These are phyloP conservation scores for Thecophora atra DNA, from an alignment of 2,888 invertebrate genomes.

Conservation along the genomic window DNA sequence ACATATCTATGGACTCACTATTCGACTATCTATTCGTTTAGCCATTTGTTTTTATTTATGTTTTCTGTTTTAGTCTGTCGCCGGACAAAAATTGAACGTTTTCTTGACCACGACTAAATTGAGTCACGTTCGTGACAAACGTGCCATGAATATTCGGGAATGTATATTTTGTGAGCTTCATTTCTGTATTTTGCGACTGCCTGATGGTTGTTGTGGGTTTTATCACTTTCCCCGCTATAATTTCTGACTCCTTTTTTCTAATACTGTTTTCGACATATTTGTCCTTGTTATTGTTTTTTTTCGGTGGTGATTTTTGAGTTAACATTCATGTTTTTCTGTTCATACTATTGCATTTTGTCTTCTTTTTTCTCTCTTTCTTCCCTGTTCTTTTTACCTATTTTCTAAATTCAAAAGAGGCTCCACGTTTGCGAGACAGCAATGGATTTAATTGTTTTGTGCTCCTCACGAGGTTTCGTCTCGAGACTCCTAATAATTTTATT, in stretches of 20 bases:
- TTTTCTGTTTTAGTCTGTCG: not conserved
- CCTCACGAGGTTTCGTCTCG: too few relatives aligned
- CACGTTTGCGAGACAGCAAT: too few relatives aligned
- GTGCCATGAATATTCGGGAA: not conserved
- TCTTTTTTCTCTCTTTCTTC: not conserved
- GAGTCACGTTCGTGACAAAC: conserved; percentile 53
- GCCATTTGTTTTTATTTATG: too few relatives aligned
- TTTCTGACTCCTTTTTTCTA: not conserved
- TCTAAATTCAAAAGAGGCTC: too few relatives aligned
- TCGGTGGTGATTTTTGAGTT: too few relatives aligned
- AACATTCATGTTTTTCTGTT: not conserved
- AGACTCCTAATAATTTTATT: too few relatives aligned
- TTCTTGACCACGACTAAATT: conserved; percentile 51
- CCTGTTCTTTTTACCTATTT: conserved; percentile 11
- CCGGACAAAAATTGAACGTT: too few relatives aligned
- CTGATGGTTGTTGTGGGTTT: not conserved
- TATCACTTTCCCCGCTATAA: not conserved
- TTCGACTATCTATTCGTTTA: not conserved
- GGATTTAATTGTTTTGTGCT: too few relatives aligned
- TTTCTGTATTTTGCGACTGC: not conserved
- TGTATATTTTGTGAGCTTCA: not conserved
- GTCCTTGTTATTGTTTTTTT: conserved; percentile 26
- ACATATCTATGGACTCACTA: not conserved
- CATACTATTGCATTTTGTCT: not conserved
- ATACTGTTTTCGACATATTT: not conserved